Conservation (phyloP, 2,797 vertebrate genomes). For the Pangasius krempfi region DNA sequence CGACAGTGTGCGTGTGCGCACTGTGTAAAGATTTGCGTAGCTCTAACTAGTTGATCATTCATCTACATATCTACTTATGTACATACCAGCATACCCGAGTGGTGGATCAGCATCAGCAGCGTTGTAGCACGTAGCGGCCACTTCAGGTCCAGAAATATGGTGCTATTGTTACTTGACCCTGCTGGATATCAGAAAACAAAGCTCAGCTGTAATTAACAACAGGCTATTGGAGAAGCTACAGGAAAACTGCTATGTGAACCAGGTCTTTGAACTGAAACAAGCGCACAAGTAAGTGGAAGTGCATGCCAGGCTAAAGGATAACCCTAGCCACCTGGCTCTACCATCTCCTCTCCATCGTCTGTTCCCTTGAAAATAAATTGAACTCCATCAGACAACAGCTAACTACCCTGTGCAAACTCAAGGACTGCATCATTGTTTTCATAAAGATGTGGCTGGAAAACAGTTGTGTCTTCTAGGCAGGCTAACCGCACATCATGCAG, state of each 20-base stretch:
- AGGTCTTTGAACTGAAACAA: not conserved
- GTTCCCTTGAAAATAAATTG: not conserved
- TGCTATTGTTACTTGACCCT: not conserved
- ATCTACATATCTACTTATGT: not conserved
- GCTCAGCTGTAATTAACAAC: not conserved
- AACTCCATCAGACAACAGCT: too few relatives aligned
- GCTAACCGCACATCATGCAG: too few relatives aligned
- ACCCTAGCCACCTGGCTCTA: not conserved
- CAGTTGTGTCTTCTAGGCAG: too few relatives aligned
- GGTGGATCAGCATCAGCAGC: not conserved
- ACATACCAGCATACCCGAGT: not conserved
- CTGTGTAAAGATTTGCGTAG: not conserved
- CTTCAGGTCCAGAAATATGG: not conserved
- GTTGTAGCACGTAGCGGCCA: not conserved
- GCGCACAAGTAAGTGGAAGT: not conserved
- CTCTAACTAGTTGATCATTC: not conserved
- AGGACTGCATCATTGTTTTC: not conserved
- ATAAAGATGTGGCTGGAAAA: too few relatives aligned
- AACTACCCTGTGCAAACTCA: too few relatives aligned
- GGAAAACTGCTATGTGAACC: not conserved
- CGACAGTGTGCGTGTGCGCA: not conserved
- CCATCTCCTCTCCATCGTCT: not conserved
- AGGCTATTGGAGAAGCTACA: not conserved
- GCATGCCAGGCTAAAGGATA: not conserved
- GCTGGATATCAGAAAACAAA: not conserved